Evolutionary conservation across 2,797 vertebrate genomes (phyloP).

Genomic region (Lindbergichthys nudifrons): DNA sequence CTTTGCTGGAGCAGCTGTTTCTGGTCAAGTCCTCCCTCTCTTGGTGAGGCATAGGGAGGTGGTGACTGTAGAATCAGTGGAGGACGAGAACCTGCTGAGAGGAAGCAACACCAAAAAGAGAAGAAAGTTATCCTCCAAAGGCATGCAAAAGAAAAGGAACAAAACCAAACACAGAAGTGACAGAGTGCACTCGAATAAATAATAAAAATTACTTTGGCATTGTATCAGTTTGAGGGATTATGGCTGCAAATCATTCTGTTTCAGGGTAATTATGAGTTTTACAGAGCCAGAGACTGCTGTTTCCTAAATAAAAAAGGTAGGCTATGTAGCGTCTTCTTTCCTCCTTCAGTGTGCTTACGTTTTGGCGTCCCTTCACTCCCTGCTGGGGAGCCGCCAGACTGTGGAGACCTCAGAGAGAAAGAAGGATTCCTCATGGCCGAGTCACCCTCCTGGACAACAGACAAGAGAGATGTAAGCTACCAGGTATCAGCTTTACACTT

Average conservation of each 20-base stretch:
- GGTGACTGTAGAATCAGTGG: constrained; percentile 94
- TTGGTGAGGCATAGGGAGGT: constrained; percentile 93
- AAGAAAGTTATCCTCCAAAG: constrained; percentile 9
- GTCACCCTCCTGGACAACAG: constrained; percentile 88
- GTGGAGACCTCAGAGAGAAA: constrained; percentile 92
- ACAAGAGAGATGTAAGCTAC: constrained; percentile 40
- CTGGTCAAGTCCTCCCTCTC: constrained; percentile 92
- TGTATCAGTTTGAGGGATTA: not conserved
- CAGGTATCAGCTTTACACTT: constrained; percentile 5
- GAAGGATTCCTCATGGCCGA: constrained; percentile 91
- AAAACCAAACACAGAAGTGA: not conserved
- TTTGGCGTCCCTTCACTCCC: constrained; percentile 95
- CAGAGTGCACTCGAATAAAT: not conserved
- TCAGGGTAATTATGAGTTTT: not conserved
- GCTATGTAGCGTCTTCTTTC: not conserved
- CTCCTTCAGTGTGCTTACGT: constrained; percentile 81
- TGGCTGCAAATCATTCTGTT: constrained; percentile 9
- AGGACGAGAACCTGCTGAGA: constrained; percentile 90
- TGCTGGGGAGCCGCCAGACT: constrained; percentile 94
- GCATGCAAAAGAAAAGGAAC: not conserved
- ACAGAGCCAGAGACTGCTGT: not conserved
- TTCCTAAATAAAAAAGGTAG: constrained; percentile 1
- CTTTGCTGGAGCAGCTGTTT: constrained; percentile 79
- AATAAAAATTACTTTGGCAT: constrained; percentile 1
- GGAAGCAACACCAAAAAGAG: constrained; percentile 24